These are phyloP conservation scores for Cirrhinus mrigala DNA, from an alignment of 2,797 vertebrate species.

Conservation along the genomic window DNA sequence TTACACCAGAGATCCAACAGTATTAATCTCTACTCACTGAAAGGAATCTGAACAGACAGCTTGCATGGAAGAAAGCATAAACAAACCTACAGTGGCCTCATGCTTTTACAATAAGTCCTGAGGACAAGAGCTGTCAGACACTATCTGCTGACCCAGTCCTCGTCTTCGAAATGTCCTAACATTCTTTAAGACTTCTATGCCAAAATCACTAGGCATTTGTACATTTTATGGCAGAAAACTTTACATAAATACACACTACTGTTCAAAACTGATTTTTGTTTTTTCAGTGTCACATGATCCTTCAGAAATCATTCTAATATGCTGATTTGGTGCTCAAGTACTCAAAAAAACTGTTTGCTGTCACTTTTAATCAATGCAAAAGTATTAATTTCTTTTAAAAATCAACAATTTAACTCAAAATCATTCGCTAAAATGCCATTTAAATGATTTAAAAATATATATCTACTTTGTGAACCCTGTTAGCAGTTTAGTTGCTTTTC, in stretches of 20 bases:
- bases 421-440: neutral
- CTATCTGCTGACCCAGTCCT: slow-evolving; percentile 17
- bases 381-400: neutral
- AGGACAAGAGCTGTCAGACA: slow-evolving; percentile 41
- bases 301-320: neutral
- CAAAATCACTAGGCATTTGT: slow-evolving; percentile 8
- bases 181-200: neutral
- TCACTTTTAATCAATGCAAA: neutral
- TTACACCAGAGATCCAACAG: slow-evolving; percentile 52
- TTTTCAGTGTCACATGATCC: neutral
- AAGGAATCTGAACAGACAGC: slow-evolving; percentile 58
- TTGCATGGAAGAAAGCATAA: slow-evolving; percentile 56
- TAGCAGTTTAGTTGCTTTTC: neutral
- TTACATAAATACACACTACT: neutral
- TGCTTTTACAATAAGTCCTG: slow-evolving; percentile 43
- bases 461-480: neutral
- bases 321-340: neutral
- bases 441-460: neutral
- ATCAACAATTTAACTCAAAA: neutral
- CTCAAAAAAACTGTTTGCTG: too few species aligned
- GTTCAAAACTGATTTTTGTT: neutral
- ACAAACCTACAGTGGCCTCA: slow-evolving; percentile 43
- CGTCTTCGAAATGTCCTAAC: neutral
- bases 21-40: slow-evolving; percentile 54
- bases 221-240: neutral